Evolutionary conservation across 2,888 invertebrate genomes (phyloP), one percentile per base, ranked within the genome.

Genomic region (Chymomyza procnemis): DNA sequence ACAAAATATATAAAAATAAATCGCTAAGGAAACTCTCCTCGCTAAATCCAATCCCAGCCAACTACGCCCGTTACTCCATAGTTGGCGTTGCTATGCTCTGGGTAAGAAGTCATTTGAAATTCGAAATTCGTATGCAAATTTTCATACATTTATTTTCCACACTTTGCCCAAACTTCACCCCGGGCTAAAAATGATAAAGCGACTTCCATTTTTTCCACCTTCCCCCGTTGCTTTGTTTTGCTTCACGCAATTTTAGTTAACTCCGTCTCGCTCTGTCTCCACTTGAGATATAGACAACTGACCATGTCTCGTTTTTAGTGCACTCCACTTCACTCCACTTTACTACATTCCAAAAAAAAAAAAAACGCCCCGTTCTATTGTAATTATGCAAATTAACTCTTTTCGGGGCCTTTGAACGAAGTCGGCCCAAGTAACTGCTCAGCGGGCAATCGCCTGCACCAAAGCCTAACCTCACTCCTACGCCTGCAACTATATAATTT

Each of bases 121-220:
- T 86, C 80, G 78, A 78, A 78, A 78, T 78, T 82, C 74, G 80
- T 87, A 84, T 84, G 88, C 84, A 84, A 84, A 87, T 84, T 80
- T 86, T 48, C 75, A 83, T 86, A 76, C 87, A 84, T 84, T 84
- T 86, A 88, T 87, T 84, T 84, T 88, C 81, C 84, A 87, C 84
- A 83, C 80, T 82, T 79, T 82, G 81, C 71, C 69, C 85, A 87
- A 83, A 74, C 79, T 78, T 76, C 68, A 84, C 84, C 81, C 82
- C 76, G 52, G 61, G 87, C 87, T 87, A 87, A 84, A 87, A 84
- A 84, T 84, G 84, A 84, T 84, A 84, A 84, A 87, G 75, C 87
- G 85, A 84, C 75, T 86, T 87, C 73, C 78, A 83, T 87, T 83
- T 79, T 81, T 71, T 68, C 57, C 52, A n/a, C n/a, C n/a, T n/a